Percentiles rank a stretch among this genome's conserved stretches.
Evolutionary conservation across 2,113 vertebrate species (phyloP).

Genomic region (Cebus imitator): DNA sequence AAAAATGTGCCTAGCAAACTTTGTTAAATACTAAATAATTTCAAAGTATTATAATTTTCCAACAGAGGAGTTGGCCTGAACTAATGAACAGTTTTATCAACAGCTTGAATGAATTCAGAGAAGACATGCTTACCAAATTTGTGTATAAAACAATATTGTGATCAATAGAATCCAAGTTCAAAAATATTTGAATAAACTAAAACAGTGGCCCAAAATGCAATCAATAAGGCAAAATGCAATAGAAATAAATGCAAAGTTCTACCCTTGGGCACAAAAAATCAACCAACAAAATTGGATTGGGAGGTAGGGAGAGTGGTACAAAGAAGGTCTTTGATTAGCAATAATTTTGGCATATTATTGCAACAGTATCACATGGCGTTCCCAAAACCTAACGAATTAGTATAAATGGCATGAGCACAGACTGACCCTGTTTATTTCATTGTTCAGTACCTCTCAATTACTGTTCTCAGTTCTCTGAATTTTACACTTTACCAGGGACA

Average conservation of each 20-base stretch:
- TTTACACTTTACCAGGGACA: background rate
- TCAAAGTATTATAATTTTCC: background rate
- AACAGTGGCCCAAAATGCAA: background rate
- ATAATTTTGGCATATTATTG: background rate
- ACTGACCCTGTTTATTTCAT: background rate
- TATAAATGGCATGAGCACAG: background rate
- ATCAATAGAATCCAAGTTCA: background rate
- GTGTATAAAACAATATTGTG: slow-evolving; percentile 30
- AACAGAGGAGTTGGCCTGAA: background rate
- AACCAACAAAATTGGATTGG: background rate
- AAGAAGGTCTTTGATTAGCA: background rate
- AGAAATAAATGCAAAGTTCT: background rate
- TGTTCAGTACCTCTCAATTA: background rate
- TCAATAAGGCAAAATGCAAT: background rate
- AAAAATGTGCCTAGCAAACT: background rate
- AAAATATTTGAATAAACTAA: slow-evolving; percentile 41
- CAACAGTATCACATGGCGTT: background rate
- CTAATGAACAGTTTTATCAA: slow-evolving; percentile 45
- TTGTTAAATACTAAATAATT: slow-evolving; percentile 8
- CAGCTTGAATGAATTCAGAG: slow-evolving; percentile 46
- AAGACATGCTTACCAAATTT: slow-evolving; percentile 25
- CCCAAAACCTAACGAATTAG: background rate
- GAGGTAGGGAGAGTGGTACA: background rate
- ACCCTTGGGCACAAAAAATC: background rate
- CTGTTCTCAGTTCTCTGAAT: background rate